Evolutionary conservation across 2,888 invertebrate genomes (phyloP), one percentile per base, ranked within the genome.

Genomic region (Schrankia costaestrigalis): DNA sequence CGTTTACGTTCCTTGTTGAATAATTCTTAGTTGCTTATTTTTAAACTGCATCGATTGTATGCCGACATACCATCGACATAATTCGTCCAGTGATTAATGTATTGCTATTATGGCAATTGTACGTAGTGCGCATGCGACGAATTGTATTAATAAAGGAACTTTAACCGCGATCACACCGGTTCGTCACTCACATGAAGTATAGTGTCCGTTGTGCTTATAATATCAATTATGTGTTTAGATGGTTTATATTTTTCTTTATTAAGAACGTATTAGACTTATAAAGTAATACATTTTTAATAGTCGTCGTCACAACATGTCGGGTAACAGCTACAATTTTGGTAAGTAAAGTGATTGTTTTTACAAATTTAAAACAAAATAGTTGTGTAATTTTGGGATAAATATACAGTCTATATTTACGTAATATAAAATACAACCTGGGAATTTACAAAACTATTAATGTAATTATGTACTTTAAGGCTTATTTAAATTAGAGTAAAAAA

Each of bases 91-190:
- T 79, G 74, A 82, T 84, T 82, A 76, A 80, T 80, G 61, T 73
- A 65, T 78, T 77, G 78, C 75, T 77, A 77, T 81, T 79, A 82
- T 66, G 70, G 68, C 78, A 76, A 84, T 80, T 76, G 81, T 66
- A 61, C 72, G 65, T 44, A 73, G 69, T 72, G 84, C 85, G 85
- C 85, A 81, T 79, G 85, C 77, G 79, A 71, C 71, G 63, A 66
- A 63, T 72, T 72, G 69, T 80, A 82, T 81, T 83, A 77, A 70
- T 75, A 74, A 67, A 67, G 62, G 63, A 55, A 74, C 73, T 61
- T 43, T 68, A 63, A 68, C 62, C 65, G 68, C 57, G 73, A 75
- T 63, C 74, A 68, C 71, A 77, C 76, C 71, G 56, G 51, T 59
- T 56, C 44, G 49, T 62, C 49, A 56, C 43, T 41, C 56, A 40